These are phyloP conservation scores for Limenitis camilla DNA, from an alignment of 2,888 invertebrate species.

Conservation along the genomic window DNA sequence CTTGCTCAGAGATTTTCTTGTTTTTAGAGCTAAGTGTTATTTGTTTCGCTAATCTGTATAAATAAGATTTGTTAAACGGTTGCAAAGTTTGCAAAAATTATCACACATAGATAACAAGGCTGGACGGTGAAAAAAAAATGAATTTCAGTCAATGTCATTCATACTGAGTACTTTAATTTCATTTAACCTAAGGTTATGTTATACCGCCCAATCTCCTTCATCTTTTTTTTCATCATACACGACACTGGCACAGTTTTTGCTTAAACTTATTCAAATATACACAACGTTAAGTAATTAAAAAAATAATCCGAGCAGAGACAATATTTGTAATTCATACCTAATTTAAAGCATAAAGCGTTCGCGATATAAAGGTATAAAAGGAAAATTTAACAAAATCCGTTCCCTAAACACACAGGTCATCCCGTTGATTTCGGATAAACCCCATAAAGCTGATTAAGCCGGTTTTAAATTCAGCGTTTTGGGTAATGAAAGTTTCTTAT, in stretches of 20 bases:
- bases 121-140: no score
- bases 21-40: neutral
- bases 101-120: no score
- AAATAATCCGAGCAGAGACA: constrained; percentile 14
- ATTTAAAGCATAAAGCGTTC: constrained; percentile 45
- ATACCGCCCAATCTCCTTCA: no score
- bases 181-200: no score
- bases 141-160: no score
- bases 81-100: no score
- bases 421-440: constrained; percentile 47
- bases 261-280: no score
- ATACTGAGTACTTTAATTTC: no score
- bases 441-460: constrained; percentile 64
- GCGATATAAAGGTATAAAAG: constrained; percentile 57
- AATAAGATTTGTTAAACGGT: no score
- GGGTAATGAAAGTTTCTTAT: constrained; percentile 74
- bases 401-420: constrained; percentile 67
- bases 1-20: constrained; percentile 3
- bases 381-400: constrained; percentile 58
- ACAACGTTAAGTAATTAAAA: neutral
- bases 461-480: constrained; percentile 69
- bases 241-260: no score
- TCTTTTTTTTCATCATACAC: no score
- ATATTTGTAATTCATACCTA: constrained; percentile 23
- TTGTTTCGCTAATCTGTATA: no score